Conservation (phyloP, 1,140 invertebrate species). For the Pseudobourletiella spinata region DNA sequence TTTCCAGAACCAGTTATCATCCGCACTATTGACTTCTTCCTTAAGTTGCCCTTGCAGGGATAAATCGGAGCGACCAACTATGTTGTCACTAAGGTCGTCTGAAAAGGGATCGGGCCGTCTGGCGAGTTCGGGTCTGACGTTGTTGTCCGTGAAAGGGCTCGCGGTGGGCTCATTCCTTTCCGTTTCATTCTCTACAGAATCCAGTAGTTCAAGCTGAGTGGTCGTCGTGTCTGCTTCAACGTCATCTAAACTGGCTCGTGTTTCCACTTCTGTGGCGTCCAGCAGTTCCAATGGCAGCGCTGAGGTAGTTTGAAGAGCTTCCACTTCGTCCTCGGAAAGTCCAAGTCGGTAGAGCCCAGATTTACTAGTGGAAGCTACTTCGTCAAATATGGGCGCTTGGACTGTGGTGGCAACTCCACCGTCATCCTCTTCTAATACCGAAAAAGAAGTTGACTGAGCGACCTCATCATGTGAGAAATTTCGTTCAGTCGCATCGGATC, state of each 20-base stretch:
- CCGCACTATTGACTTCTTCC: slow-evolving; percentile 18
- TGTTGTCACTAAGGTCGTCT: neutral
- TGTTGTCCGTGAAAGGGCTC: neutral
- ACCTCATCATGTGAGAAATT: no score
- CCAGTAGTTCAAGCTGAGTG: neutral
- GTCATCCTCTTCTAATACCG: no score
- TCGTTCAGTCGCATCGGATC: no score
- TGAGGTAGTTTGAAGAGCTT: neutral
- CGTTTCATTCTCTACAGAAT: no score
- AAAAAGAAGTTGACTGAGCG: no score
- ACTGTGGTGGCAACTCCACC: no score
- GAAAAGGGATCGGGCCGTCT: slow-evolving; percentile 4
- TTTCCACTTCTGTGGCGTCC: neutral
- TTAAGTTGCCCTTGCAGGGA: slow-evolving; percentile 10
- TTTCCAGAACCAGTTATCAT: slow-evolving; percentile 28
- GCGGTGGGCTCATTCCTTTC: no score
- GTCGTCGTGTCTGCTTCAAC: neutral
- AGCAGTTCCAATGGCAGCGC: neutral
- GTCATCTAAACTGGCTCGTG: neutral
- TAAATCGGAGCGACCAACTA: slow-evolving; percentile 1
- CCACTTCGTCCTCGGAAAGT: neutral
- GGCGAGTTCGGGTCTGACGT: neutral
- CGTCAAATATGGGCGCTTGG: no score
- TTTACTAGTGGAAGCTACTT: no score
- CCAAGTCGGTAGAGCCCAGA: no score